Conservation (phyloP, 1,140 invertebrate genomes). For the Bombus sibiricus region DNA sequence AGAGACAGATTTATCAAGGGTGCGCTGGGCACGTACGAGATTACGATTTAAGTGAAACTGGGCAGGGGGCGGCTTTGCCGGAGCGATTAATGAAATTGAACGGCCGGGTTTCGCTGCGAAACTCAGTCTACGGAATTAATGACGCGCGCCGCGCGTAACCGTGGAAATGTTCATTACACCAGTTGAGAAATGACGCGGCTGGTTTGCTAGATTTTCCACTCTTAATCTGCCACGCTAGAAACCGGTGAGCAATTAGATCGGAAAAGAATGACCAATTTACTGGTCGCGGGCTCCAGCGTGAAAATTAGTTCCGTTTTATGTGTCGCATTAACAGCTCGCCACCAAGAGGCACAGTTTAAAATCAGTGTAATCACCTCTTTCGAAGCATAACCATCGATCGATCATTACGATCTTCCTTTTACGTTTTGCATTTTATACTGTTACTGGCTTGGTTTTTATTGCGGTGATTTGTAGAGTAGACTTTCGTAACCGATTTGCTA, state of each 20-base stretch:
- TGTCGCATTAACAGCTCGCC: slow-evolving; percentile 15
- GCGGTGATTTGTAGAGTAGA: not conserved
- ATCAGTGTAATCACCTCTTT: not conserved
- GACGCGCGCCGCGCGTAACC: slow-evolving; percentile 38
- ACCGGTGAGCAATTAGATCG: slow-evolving; percentile 35
- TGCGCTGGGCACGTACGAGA: slow-evolving; percentile 56
- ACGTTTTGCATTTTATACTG: no score
- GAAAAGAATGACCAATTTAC: slow-evolving; percentile 34
- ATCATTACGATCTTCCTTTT: not conserved
- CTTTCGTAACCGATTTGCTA: not conserved
- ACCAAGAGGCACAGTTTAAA: not conserved
- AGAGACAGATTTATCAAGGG: slow-evolving; percentile 24
- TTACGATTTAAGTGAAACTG: slow-evolving; percentile 69
- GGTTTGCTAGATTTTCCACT: slow-evolving; percentile 33
- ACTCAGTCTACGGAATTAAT: slow-evolving; percentile 56
- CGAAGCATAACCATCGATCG: not conserved
- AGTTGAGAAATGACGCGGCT: slow-evolving; percentile 49
- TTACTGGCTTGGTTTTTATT: not conserved
- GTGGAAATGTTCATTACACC: slow-evolving; percentile 54
- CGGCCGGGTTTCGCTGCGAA: slow-evolving; percentile 43
- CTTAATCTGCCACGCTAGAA: slow-evolving; percentile 33
- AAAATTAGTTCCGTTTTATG: slow-evolving; percentile 38
- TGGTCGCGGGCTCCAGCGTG: not conserved
- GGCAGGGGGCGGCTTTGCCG: slow-evolving; percentile 39
- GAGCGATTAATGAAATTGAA: slow-evolving; percentile 70